Percentiles rank a stretch among this genome's conserved stretches.
Conservation (phyloP, 2,888 invertebrate genomes). For the Acleris holmiana region DNA sequence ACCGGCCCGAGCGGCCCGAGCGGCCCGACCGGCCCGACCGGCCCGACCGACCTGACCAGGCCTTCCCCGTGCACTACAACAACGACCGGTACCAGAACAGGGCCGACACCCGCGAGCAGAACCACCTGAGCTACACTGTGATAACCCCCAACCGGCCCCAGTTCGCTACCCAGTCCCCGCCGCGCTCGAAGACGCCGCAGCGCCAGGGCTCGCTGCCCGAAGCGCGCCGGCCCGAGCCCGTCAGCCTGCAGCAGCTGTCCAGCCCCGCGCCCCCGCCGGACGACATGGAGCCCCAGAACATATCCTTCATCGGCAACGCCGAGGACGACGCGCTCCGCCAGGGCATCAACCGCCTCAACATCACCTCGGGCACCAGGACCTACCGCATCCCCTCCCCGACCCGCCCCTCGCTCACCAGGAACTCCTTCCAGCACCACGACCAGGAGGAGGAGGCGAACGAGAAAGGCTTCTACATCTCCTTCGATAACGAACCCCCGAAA, state of each 20-base stretch:
- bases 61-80: slow-evolving; percentile 70
- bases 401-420: slow-evolving; percentile 87
- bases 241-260: slow-evolving; percentile 80
- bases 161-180: slow-evolving; percentile 76
- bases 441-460: slow-evolving; percentile 83
- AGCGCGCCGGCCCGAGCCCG: slow-evolving; percentile 62
- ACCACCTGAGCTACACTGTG: slow-evolving; percentile 84
- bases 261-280: slow-evolving; percentile 87
- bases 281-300: slow-evolving; percentile 97
- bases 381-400: slow-evolving; percentile 96
- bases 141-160: slow-evolving; percentile 81
- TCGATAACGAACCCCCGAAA: slow-evolving; percentile 94
- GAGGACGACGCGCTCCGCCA: slow-evolving; percentile 83
- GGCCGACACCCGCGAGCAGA: slow-evolving; percentile 64
- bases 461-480: slow-evolving; percentile 97
- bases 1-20: slow-evolving; percentile 63
- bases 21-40: slow-evolving; percentile 87
- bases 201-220: slow-evolving; percentile 81
- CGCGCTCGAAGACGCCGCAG: slow-evolving; percentile 82
- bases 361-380: slow-evolving; percentile 94
- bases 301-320: slow-evolving; percentile 93
- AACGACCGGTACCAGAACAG: slow-evolving; percentile 63
- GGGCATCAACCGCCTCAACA: slow-evolving; percentile 91
- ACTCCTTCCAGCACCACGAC: slow-evolving; percentile 87
- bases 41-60: slow-evolving; percentile 81